phyloP scores from a whole-genome alignment of 2,888 invertebrate genomes.

The Cenopis cana region DNA sequence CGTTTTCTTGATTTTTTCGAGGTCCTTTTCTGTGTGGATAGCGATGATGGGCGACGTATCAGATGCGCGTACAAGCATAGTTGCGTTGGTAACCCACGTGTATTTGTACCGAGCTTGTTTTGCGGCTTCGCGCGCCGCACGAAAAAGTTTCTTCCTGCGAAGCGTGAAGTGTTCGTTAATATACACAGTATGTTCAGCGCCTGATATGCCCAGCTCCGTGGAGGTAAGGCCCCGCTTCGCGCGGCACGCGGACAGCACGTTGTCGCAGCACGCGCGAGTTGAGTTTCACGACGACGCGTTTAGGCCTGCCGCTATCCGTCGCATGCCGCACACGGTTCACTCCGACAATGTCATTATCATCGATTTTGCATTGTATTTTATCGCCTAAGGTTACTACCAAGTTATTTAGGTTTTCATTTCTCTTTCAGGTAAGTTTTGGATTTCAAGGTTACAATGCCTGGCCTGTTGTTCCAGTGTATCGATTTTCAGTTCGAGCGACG shows the following conservation, averaged over 20 bases:
- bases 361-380: neutral
- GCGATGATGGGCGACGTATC: too few relatives aligned
- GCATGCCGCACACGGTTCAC: conserved; percentile 41
- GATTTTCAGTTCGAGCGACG: neutral
- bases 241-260: neutral
- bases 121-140: too few relatives aligned
- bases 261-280: neutral
- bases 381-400: neutral
- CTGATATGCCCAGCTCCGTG: too few relatives aligned
- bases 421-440: neutral
- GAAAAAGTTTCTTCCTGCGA: too few relatives aligned
- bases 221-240: too few relatives aligned
- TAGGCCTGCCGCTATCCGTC: neutral
- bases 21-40: too few relatives aligned
- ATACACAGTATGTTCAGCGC: too few relatives aligned
- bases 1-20: too few relatives aligned
- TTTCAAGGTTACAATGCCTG: neutral
- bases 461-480: neutral
- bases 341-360: neutral
- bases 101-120: too few relatives aligned
- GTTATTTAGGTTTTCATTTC: neutral
- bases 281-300: neutral
- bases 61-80: too few relatives aligned
- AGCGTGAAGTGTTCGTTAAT: too few relatives aligned
- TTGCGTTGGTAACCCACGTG: too few relatives aligned